Evolutionary conservation across 1,140 invertebrate genomes (phyloP).

Genomic region (Chlorops oryzae): DNA sequence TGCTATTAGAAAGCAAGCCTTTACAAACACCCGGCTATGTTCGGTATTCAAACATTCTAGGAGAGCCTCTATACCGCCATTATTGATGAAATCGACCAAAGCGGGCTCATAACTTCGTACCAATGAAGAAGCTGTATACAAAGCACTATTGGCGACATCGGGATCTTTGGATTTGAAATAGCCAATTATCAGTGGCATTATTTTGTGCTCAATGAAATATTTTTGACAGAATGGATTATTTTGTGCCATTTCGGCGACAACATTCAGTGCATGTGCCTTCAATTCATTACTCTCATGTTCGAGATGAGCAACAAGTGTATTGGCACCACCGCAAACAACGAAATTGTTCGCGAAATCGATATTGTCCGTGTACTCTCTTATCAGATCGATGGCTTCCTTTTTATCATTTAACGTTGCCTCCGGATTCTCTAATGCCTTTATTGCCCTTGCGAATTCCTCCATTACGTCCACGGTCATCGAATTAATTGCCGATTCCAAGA

Average conservation of each 20-base stretch:
- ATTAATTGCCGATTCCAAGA: constrained; percentile 52
- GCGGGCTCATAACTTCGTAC: constrained; percentile 23
- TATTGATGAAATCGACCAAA: constrained; percentile 10
- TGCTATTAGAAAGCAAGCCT: constrained; percentile 17
- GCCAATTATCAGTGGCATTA: constrained; percentile 52
- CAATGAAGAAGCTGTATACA: constrained; percentile 61
- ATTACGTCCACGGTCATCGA: constrained; percentile 53
- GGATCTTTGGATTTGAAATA: constrained; percentile 51
- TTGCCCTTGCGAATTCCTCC: constrained; percentile 50
- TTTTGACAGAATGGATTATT: constrained; percentile 62
- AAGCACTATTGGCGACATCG: constrained; percentile 53
- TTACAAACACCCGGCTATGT: constrained; percentile 10
- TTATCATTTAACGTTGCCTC: constrained; percentile 46
- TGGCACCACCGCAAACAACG: constrained; percentile 59
- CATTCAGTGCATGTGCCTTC: constrained; percentile 51
- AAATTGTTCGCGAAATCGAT: constrained; percentile 61
- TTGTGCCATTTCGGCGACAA: constrained; percentile 59
- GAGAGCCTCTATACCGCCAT: constrained; percentile 14
- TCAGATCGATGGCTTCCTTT: constrained; percentile 50
- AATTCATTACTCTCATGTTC: constrained; percentile 50
- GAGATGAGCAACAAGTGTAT: constrained; percentile 51
- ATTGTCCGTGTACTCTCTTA: constrained; percentile 53
- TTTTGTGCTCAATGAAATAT: constrained; percentile 50
- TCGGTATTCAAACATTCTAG: constrained; percentile 9
- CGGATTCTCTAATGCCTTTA: constrained; percentile 48